Evolutionary conservation across 2,797 vertebrate species (phyloP).

Genomic region (Takifugu rubripes): DNA sequence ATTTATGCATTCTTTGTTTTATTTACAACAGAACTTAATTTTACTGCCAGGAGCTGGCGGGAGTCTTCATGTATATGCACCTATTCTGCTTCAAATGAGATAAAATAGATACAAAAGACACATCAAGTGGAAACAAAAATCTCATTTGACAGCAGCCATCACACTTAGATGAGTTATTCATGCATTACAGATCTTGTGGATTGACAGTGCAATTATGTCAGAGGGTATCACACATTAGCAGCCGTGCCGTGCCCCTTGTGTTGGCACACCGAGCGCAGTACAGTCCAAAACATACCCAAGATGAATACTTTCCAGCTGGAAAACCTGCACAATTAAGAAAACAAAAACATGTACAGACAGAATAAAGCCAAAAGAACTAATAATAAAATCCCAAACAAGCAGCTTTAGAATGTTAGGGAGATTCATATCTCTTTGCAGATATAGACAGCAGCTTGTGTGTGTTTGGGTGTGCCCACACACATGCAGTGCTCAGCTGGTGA

Average conservation of each 20-base stretch:
- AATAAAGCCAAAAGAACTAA: slow-evolving; percentile 1
- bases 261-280: slow-evolving; percentile 21
- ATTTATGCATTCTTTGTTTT: slow-evolving; percentile 1
- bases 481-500: slow-evolving; percentile 52
- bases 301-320: slow-evolving; percentile 33
- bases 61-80: slow-evolving; percentile 14
- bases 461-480: slow-evolving; percentile 11
- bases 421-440: background rate
- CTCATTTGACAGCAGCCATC: slow-evolving; percentile 32
- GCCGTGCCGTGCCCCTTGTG: slow-evolving; percentile 40
- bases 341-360: slow-evolving; percentile 12
- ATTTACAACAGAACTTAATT: slow-evolving; percentile 13
- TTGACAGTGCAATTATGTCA: slow-evolving; percentile 57
- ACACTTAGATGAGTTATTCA: slow-evolving; percentile 52
- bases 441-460: slow-evolving; percentile 3
- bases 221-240: slow-evolving; percentile 48
- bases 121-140: slow-evolving; percentile 25
- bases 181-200: slow-evolving; percentile 47
- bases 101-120: slow-evolving; percentile 25
- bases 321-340: slow-evolving; percentile 14
- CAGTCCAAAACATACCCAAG: slow-evolving; percentile 29
- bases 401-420: background rate
- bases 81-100: slow-evolving; percentile 31
- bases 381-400: slow-evolving; percentile 1
- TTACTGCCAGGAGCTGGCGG: slow-evolving; percentile 9